These are phyloP conservation scores for Trichopria drosophilae DNA, from an alignment of 2,888 invertebrate genomes.

Conservation along the genomic window DNA sequence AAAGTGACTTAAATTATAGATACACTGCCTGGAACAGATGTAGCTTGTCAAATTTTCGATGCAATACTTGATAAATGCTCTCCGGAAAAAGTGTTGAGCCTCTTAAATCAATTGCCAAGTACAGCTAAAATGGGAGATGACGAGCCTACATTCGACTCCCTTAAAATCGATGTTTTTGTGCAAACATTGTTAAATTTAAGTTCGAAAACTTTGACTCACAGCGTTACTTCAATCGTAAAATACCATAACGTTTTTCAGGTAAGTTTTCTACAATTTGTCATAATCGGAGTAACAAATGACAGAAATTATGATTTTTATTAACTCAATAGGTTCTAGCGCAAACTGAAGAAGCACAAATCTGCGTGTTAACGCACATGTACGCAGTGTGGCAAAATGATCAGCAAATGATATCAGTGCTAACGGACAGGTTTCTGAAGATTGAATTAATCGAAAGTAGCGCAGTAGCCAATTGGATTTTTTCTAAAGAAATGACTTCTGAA, in stretches of 20 bases:
- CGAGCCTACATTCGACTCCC: slow-evolving; percentile 77
- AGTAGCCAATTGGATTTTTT: slow-evolving; percentile 97
- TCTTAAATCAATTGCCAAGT: slow-evolving; percentile 84
- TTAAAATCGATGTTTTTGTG: slow-evolving; percentile 97
- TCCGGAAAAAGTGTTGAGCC: slow-evolving; percentile 84
- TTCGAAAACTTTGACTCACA: slow-evolving; percentile 96
- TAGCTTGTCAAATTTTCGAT: slow-evolving; percentile 84
- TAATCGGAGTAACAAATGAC: not conserved
- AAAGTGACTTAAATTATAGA: slow-evolving; percentile 64
- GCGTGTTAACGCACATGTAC: slow-evolving; percentile 87
- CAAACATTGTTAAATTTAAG: slow-evolving; percentile 91
- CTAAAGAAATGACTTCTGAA: slow-evolving; percentile 86
- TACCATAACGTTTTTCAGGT: slow-evolving; percentile 91
- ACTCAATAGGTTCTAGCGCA: slow-evolving; percentile 83
- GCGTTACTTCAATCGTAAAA: slow-evolving; percentile 98
- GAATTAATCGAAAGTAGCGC: slow-evolving; percentile 96
- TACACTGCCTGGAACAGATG: slow-evolving; percentile 75
- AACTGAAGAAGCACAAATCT: slow-evolving; percentile 94
- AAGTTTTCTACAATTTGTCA: no score
- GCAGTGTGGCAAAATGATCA: slow-evolving; percentile 95
- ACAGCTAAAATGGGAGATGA: slow-evolving; percentile 77
- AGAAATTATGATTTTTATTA: slow-evolving; percentile 15
- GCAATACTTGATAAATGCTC: slow-evolving; percentile 88
- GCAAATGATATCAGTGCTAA: slow-evolving; percentile 95
- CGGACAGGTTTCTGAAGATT: slow-evolving; percentile 96